Percentiles rank a stretch among this genome's conserved stretches.
These are phyloP conservation scores for Rhinolophus ferrumequinum DNA, from an alignment of 2,113 vertebrate genomes.

Conservation along the genomic window DNA sequence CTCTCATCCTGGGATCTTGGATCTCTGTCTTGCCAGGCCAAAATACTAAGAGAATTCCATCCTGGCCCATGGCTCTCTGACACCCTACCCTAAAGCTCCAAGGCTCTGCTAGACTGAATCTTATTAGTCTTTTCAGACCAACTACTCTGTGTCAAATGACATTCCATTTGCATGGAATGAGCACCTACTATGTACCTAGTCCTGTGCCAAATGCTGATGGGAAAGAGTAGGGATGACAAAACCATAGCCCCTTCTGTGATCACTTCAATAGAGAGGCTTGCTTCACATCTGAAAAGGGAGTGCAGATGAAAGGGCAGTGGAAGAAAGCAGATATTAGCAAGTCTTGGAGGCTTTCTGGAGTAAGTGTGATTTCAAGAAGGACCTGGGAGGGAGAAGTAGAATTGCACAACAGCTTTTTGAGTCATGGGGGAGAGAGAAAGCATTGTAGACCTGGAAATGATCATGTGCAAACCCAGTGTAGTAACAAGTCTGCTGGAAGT, in stretches of 20 bases:
- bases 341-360: neutral
- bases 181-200: neutral
- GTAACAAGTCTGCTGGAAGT: neutral
- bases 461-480: neutral
- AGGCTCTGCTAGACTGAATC: conserved; percentile 1
- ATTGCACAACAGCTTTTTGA: neutral
- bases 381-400: neutral
- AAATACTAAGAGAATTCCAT: neutral
- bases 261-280: neutral
- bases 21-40: neutral
- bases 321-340: neutral
- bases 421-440: neutral
- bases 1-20: neutral
- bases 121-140: neutral
- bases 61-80: neutral
- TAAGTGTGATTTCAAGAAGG: neutral
- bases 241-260: neutral
- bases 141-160: neutral
- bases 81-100: neutral
- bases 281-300: neutral
- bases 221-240: neutral
- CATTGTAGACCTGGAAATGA: neutral
- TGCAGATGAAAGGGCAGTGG: neutral
- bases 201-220: neutral
- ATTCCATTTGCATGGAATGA: neutral